These are phyloP conservation scores for Ursus arctos DNA, from an alignment of 2,113 vertebrate genomes.

Conservation along the genomic window DNA sequence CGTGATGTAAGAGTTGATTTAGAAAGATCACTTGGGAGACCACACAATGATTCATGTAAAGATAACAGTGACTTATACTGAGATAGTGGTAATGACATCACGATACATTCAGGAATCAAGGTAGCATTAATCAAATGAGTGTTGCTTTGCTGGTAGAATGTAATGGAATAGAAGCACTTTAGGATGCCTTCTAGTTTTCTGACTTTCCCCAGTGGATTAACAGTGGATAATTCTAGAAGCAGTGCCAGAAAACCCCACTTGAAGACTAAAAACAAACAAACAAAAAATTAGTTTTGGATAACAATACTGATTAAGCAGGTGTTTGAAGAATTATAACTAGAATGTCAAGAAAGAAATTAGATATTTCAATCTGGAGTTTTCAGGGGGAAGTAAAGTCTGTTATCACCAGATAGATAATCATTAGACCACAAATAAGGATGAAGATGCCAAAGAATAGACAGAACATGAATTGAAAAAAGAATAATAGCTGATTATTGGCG, in stretches of 20 bases:
- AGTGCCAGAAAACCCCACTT: not conserved
- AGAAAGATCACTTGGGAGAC: not conserved
- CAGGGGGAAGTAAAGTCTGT: not conserved
- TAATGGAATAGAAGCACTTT: not conserved
- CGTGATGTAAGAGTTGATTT: not conserved
- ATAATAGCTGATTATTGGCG: not conserved
- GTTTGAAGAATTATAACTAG: not conserved
- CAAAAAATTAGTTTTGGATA: not conserved
- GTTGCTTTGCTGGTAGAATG: not conserved
- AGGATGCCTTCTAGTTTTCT: not conserved
- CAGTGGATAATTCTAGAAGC: not conserved
- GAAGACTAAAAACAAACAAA: not conserved
- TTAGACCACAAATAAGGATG: not conserved
- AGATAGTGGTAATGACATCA: not conserved
- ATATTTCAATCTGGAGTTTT: not conserved
- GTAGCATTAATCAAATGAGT: not conserved
- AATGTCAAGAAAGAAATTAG: not conserved
- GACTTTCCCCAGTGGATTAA: not conserved
- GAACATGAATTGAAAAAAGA: not conserved
- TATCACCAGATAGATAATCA: not conserved
- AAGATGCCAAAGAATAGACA: not conserved
- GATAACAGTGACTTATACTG: not conserved
- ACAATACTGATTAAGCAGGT: not conserved
- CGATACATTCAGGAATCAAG: not conserved
- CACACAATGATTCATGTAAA: not conserved